Percentiles rank a stretch among this genome's conserved stretches.
Conservation (phyloP, 2,888 invertebrate genomes). For the Heteromyza rotundicornis region DNA sequence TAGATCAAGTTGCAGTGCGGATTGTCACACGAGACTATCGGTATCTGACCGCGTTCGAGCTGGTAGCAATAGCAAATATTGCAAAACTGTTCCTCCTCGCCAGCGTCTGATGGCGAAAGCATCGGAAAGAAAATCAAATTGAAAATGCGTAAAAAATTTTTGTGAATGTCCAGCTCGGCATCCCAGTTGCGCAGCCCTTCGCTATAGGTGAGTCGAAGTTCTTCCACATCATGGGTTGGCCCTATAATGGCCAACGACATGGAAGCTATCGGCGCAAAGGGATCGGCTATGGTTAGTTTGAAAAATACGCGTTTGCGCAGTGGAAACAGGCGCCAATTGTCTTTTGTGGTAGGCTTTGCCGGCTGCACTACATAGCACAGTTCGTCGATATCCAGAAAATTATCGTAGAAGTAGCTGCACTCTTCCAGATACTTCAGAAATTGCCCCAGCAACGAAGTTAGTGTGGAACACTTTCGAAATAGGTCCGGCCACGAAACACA, state of each 20-base stretch:
- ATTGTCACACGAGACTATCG: conserved; percentile 60
- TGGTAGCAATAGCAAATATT: conserved; percentile 59
- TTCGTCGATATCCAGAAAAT: conserved; percentile 56
- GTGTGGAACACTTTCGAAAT: conserved; percentile 33
- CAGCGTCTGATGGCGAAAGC: conserved; percentile 31
- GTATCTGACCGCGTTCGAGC: conserved; percentile 52
- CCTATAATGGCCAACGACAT: conserved; percentile 55
- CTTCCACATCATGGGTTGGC: conserved; percentile 55
- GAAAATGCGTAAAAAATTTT: conserved; percentile 59
- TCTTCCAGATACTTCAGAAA: conserved; percentile 50
- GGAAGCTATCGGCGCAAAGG: conserved; percentile 51
- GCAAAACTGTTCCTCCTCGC: conserved; percentile 41
- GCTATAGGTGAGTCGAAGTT: conserved; percentile 48
- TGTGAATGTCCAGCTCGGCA: conserved; percentile 55
- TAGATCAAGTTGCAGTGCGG: conserved; percentile 52
- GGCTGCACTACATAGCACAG: conserved; percentile 60
- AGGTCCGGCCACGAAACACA: conserved; percentile 41
- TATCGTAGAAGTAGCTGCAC: conserved; percentile 53
- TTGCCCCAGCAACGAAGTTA: conserved; percentile 34
- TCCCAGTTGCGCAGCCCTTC: conserved; percentile 58
- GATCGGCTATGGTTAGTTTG: conserved; percentile 53
- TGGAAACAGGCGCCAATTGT: conserved; percentile 54
- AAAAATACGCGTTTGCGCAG: conserved; percentile 55
- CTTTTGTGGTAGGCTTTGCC: conserved; percentile 46
- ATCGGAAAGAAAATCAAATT: conserved; percentile 60